Percentiles rank a stretch among this genome's conserved stretches.
Conservation (phyloP, 2,113 vertebrate genomes). For the Amazona vittata region DNA sequence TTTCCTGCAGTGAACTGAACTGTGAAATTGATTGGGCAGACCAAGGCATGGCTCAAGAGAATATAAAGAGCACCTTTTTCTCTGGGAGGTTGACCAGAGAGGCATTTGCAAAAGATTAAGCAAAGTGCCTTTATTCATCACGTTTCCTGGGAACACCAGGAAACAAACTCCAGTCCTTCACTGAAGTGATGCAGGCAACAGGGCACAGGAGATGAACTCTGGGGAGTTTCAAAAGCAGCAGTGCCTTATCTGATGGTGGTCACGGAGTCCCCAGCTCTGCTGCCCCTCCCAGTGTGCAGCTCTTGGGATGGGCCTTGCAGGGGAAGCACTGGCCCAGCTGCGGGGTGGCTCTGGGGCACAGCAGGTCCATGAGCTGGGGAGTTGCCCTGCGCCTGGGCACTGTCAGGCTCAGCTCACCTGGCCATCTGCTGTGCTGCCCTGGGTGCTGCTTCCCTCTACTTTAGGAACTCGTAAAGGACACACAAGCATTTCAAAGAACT, state of each 20-base stretch:
- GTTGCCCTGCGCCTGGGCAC: background rate
- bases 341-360: background rate
- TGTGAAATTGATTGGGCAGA: background rate
- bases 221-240: background rate
- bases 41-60: background rate
- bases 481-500: background rate
- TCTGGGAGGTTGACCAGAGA: background rate
- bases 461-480: background rate
- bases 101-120: background rate
- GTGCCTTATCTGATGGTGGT: background rate
- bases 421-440: background rate
- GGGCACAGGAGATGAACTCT: background rate
- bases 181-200: background rate
- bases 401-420: background rate
- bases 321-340: background rate
- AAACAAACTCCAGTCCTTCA: background rate
- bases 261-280: background rate
- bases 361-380: background rate
- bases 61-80: background rate
- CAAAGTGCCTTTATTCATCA: background rate
- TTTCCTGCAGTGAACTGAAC: background rate
- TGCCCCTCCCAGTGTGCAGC: background rate
- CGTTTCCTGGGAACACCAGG: background rate
- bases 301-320: background rate
- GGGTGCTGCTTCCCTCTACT: background rate